Evolutionary conservation across 2,888 invertebrate genomes (phyloP).

Genomic region (Meliscaeva auricollis): DNA sequence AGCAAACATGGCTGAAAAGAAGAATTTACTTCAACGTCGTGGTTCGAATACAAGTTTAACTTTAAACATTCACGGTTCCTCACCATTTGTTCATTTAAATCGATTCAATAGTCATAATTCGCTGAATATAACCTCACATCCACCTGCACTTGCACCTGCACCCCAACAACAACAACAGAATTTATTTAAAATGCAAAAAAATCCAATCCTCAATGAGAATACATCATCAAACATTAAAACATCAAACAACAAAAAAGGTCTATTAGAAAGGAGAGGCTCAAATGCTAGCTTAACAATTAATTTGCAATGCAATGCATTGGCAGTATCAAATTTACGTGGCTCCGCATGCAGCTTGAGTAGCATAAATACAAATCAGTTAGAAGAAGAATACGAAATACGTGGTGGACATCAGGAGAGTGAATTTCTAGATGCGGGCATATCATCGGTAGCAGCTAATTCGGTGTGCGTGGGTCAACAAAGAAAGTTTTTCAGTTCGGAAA

Average conservation of each 20-base stretch:
- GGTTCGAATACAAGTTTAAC: slow-evolving; percentile 91
- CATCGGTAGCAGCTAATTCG: background rate
- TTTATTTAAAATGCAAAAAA: slow-evolving; percentile 52
- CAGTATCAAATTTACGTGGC: slow-evolving; percentile 85
- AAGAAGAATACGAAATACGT: slow-evolving; percentile 62
- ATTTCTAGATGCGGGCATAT: slow-evolving; percentile 26
- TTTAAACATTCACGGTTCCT: slow-evolving; percentile 79
- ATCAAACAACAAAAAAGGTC: slow-evolving; percentile 83
- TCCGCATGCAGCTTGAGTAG: slow-evolving; percentile 85
- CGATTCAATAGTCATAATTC: slow-evolving; percentile 86
- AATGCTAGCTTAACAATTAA: slow-evolving; percentile 95
- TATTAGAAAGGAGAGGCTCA: slow-evolving; percentile 94
- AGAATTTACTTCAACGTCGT: slow-evolving; percentile 90
- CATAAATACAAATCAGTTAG: slow-evolving; percentile 69
- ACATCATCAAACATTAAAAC: slow-evolving; percentile 8
- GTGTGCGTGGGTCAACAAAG: slow-evolving; percentile 79
- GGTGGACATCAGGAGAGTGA: slow-evolving; percentile 23
- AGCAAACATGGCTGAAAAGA: slow-evolving; percentile 81
- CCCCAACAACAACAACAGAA: slow-evolving; percentile 36
- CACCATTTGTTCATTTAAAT: slow-evolving; percentile 81
- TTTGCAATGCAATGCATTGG: slow-evolving; percentile 84
- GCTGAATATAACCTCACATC: slow-evolving; percentile 80
- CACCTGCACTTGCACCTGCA: slow-evolving; percentile 57
- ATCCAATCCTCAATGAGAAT: slow-evolving; percentile 25
- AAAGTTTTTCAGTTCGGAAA: slow-evolving; percentile 84